These are phyloP conservation scores for human DNA, from an alignment of 2,113 vertebrate species.

Conservation along the genomic window DNA sequence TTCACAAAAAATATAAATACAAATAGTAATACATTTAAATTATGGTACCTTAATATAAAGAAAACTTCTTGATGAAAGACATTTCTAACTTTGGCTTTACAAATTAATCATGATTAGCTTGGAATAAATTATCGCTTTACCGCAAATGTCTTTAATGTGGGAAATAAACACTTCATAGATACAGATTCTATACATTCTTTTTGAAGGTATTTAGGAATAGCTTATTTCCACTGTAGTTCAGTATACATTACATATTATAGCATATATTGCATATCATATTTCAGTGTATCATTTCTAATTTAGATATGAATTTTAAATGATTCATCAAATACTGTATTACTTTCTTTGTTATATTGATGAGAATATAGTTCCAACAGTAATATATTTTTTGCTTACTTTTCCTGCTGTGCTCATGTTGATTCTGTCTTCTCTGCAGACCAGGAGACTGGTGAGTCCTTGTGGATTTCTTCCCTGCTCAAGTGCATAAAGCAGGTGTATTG, in stretches of 20 bases:
- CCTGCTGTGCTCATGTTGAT: conserved; percentile 80
- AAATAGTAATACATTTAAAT: background rate
- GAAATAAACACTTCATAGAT: background rate
- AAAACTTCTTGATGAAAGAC: background rate
- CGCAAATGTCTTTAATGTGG: background rate
- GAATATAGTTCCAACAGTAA: background rate
- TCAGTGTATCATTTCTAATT: background rate
- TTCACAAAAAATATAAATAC: conserved; percentile 5
- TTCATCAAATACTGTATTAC: background rate
- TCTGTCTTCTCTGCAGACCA: background rate
- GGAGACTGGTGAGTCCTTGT: background rate
- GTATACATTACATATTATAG: background rate
- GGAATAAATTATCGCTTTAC: background rate
- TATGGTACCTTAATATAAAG: background rate
- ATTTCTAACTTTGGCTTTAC: background rate
- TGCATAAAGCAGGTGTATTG: background rate
- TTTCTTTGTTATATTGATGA: background rate
- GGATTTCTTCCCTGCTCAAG: background rate
- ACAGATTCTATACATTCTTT: background rate
- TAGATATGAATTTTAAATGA: background rate
- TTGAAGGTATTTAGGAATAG: background rate
- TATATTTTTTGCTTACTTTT: conserved; percentile 79
- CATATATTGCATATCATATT: background rate
- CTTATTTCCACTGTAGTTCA: background rate
- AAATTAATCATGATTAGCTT: background rate